Conservation (phyloP, 2,797 vertebrate genomes). For the Gymnodraco acuticeps region DNA sequence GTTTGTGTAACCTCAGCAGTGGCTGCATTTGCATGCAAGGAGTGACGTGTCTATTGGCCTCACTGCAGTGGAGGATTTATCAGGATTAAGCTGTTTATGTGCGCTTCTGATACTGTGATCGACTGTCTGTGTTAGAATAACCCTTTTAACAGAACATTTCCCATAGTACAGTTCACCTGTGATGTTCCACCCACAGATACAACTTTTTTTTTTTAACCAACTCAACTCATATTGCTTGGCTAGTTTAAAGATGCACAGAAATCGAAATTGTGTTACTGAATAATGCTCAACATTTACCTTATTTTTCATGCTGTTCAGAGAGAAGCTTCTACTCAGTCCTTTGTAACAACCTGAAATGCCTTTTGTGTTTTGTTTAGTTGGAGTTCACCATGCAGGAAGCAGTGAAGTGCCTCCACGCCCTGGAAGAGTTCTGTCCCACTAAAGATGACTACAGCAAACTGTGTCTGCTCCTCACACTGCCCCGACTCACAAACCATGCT, state of each 20-base stretch:
- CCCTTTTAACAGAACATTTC: background rate
- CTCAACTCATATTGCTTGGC: background rate
- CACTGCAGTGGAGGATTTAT: background rate
- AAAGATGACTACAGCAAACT: constrained; percentile 99
- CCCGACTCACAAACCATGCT: constrained; percentile 96
- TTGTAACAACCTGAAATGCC: background rate
- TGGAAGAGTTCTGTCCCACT: constrained; percentile 95
- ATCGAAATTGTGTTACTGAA: background rate
- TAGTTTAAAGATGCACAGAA: background rate
- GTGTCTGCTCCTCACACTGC: constrained; percentile 96
- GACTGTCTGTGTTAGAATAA: constrained; percentile 14
- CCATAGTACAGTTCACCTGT: constrained; percentile 6
- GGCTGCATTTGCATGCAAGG: constrained; percentile 24
- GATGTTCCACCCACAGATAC: background rate
- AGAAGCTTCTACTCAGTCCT: background rate
- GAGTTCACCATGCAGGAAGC: constrained; percentile 99
- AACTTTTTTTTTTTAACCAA: background rate
- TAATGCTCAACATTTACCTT: no score
- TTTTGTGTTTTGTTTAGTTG: constrained; percentile 80
- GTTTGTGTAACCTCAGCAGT: background rate
- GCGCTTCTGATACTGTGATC: background rate
- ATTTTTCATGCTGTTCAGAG: background rate
- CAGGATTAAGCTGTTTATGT: constrained; percentile 35
- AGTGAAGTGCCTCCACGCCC: constrained; percentile 94
- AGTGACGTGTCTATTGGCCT: constrained; percentile 1